Base-by-base conservation (phyloP, 2,888 invertebrate genomes). In the Heliconius hortense region DNA sequence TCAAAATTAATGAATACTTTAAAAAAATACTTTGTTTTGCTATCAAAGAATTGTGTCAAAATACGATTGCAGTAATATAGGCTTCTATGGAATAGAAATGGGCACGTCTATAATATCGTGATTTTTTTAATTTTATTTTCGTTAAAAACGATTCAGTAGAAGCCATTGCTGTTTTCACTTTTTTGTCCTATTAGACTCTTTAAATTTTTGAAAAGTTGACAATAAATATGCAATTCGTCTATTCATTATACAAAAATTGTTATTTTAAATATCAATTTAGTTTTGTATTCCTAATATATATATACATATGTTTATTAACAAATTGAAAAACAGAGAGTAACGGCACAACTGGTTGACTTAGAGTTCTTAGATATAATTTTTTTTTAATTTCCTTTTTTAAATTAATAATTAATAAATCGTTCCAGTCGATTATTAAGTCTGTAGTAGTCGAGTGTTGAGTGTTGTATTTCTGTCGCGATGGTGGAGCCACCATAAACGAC, bases 41-140 rank as follows among this genome's bases (percentile, higher is more conserved):
- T 73, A 73, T 72, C 64, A 62, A 77, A 81, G 82, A 88, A 87
- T 86, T 83, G 84, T 86, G 87, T 84, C 86, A 84, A 77, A 85
- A 82, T 82, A 85, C 68, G 39, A 67, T 82, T 82, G 74, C 24
- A 39, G 24, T 71, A 39, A 21, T 26, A 71, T 31, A 60, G 71
- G 10, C 0, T 11, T 31, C 7, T 15, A 62, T 11, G 28, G 59
- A 1, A 26, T 43, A 71, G 71, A 71, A 15, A 21, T 26, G 62
- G 35, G 10, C 35, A 35, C 10, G 35, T 35, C 10, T 18, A 1
- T 43, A 15, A 15, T 15, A 15, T 43, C 43, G 18, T 43, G 43
- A 39, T 43, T 43, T 43, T 43, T 15, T 5, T 15, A 48, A 18
- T 15, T 43, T 43, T 18, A 15, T 13, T 48, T 5, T 48, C 43